Evolutionary conservation across 1,140 invertebrate species (phyloP), one percentile per base, ranked within the genome.

Genomic region (Drosophila athabasca): DNA sequence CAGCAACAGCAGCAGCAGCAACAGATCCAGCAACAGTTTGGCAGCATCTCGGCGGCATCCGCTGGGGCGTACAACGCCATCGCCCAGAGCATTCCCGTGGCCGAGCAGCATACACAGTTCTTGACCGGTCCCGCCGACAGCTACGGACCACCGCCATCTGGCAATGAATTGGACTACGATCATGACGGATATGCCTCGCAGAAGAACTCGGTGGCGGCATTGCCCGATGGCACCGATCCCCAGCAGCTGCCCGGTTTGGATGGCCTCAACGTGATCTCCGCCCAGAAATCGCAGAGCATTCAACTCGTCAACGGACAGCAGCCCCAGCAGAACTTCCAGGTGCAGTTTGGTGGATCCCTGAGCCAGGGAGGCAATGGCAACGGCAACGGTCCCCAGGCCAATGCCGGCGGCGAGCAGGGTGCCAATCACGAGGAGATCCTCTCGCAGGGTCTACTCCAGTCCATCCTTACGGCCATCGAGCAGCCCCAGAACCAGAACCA

Each of bases 371-470:
- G 11, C 35, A 26, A 26, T 5, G 35, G 35, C 11, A 5, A 39
- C 9, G 35, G 35, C 3, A 39, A 39, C 11, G 11, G 35, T 13
- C 35, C 35, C 1, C 35, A 39, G 35, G 11, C 4, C 39, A 77
- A 76, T 15, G 31, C 67, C 1, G 13, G 53, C 24, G 31, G 24
- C 48, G 68, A 70, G 13, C 43, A 79, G 48, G 13, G 51, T 15
- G 77, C 78, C 35, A 84, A 93, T 91, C 96, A 96, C 71, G 95
- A 96, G 19, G 95, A 96, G 79, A 93, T 97, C 1, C 84, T 97
- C 8, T 96, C 95, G 0, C 94, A 96, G 81, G 96, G 95, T 6
- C 92, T 97, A 0, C 89, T 97, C 5, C 95, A 96, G 82, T 95
- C 96, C 49, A 96, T 97, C 54, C 90, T 97, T 3, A 93, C 94